Evolutionary conservation across 2,113 vertebrate species (phyloP).

Genomic region (Cichladusa arquata): DNA sequence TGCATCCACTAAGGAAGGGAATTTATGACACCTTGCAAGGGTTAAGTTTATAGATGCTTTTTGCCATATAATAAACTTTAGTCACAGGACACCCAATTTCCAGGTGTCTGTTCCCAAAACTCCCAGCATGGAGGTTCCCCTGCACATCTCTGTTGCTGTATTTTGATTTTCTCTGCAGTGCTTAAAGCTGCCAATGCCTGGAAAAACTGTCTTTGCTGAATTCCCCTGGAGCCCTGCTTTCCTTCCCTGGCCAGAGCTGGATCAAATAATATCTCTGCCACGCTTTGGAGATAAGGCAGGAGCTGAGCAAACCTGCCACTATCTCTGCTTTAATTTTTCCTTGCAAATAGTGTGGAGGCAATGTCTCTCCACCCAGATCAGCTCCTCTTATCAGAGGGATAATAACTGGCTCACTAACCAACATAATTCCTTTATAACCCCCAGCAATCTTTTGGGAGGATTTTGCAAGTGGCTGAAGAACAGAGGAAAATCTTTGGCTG

Average conservation of each 20-base stretch:
- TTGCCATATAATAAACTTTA: fast-evolving
- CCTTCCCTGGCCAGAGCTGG: neutral
- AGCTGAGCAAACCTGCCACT: conserved; percentile 10
- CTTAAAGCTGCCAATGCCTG: neutral
- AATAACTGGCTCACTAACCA: conserved; percentile 47
- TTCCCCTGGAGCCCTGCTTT: neutral
- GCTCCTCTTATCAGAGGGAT: conserved; percentile 44
- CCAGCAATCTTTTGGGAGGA: conserved; percentile 7
- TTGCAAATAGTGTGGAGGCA: neutral
- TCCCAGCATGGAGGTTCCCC: fast-evolving
- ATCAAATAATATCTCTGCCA: neutral
- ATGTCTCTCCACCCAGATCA: neutral
- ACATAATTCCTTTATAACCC: conserved; percentile 32
- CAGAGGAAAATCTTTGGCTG: neutral
- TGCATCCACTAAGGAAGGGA: neutral
- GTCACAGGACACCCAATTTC: neutral
- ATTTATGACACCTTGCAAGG: neutral
- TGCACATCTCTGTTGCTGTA: neutral
- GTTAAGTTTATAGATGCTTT: neutral
- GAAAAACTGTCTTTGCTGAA: neutral
- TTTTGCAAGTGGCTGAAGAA: conserved; percentile 34
- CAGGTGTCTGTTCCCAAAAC: neutral
- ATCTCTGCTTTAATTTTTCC: conserved; percentile 35
- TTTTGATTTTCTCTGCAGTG: neutral
- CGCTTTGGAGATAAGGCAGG: conserved; percentile 1